Base-by-base conservation (phyloP, 2,113 vertebrate species). In the Tonatia bakeri region DNA sequence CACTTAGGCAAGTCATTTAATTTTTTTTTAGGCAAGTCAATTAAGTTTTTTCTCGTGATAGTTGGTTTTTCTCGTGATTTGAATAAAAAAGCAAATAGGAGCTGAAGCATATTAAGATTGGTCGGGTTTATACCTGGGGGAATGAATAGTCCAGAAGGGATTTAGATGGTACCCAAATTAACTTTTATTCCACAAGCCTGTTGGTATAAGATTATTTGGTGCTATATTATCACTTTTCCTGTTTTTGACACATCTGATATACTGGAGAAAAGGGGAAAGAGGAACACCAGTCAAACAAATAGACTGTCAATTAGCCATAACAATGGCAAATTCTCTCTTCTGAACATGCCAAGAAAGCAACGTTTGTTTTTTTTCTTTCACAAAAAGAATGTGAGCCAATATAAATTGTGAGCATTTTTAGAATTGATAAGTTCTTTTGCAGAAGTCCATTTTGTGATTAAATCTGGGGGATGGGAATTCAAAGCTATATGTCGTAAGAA, bases 31-130 rank as follows among this genome's bases (percentile, higher is more conserved):
- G n/a, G n/a, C n/a, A n/a, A n/a, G n/a, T n/a, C n/a, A n/a, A n/a
- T n/a, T n/a, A n/a, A n/a, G n/a, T n/a, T n/a, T n/a, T n/a, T n/a
- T n/a, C n/a, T n/a, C n/a, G n/a, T n/a, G n/a, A 33, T 87, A 69
- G 11, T 50, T 70, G n/a, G 52, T 61, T 87, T 76, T 85, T 43
- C 12, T 91, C 81, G 31, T 40, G 22, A 69, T 87, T 97, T 95
- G 33, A 95, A 45, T 95, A 67, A 92, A 94, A 94, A 72, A 36
- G 3, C 56, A 94, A 80, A 72, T n/a, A n/a, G n/a, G n/a, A n/a
- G n/a, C n/a, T n/a, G n/a, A n/a, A n/a, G n/a, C n/a, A n/a, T n/a
- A 75, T 47, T 47, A 47, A 12, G 10, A 47, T 47, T 36, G 11
- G 3, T 79, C 89, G 11, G 15, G 16, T 76, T 93, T 54, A 82